A percentile compares a stretch with the other conserved stretches of the same genome.
These are phyloP conservation scores for Taenioides sp. DNA, from an alignment of 2,797 vertebrate genomes.

Conservation along the genomic window DNA sequence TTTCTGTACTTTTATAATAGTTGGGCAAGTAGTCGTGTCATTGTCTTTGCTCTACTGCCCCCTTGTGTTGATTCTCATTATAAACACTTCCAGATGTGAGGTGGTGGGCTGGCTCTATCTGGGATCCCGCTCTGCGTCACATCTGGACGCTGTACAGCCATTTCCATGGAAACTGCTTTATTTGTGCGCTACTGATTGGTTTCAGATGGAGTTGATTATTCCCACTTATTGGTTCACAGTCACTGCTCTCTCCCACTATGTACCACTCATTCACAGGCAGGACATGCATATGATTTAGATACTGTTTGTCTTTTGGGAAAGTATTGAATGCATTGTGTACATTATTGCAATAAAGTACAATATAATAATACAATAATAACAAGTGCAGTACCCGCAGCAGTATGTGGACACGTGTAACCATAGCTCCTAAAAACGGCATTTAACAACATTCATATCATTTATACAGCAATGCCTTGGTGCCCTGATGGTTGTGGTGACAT, in stretches of 20 bases:
- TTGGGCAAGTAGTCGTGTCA: neutral
- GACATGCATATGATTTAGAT: neutral
- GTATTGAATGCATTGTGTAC: neutral
- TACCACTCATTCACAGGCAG: conserved; percentile 10
- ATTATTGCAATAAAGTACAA: neutral
- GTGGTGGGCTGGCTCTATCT: conserved; percentile 11
- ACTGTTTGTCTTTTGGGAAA: neutral
- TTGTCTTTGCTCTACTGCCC: conserved; percentile 42
- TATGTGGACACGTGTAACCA: neutral
- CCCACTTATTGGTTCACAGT: conserved; percentile 31
- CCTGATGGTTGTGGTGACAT: neutral
- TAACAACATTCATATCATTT: neutral
- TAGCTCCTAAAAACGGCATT: neutral
- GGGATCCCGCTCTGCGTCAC: conserved; percentile 31
- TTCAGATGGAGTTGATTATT: conserved; percentile 46
- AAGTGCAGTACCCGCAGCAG: neutral
- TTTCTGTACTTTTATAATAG: neutral
- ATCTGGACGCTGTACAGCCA: conserved; percentile 36
- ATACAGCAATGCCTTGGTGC: neutral
- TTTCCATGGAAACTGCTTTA: conserved; percentile 46
- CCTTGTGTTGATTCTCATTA: conserved; percentile 51
- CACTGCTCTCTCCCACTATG: conserved; percentile 11
- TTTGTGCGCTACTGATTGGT: conserved; percentile 50
- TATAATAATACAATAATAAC: neutral
- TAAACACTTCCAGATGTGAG: conserved; percentile 62